Evolutionary conservation across 2,797 vertebrate species (phyloP), one percentile per base, ranked within the genome.

Genomic region (Enteromius afrohamiltoni): DNA sequence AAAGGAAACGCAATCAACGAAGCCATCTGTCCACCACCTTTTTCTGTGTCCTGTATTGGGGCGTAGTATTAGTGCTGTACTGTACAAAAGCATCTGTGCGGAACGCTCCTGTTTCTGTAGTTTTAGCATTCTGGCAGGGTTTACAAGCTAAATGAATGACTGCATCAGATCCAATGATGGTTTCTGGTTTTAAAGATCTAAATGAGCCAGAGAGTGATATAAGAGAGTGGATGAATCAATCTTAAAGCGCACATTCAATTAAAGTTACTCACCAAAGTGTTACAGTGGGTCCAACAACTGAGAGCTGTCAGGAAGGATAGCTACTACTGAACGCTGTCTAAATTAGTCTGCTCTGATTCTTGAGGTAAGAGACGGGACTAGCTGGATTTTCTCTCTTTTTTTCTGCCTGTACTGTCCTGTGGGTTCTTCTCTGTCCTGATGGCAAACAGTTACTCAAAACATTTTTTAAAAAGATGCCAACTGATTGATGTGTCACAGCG

Each of bases 171-270:
- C 51, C 53, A 65, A 1, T 40, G 60, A 86, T 82, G 69, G 47
- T 51, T 47, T 47, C 69, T 60, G 70, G 47, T 81, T 79, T 70
- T 73, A 82, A 73, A 74, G 37, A 60, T 58, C 74, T 82, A 71
- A 84, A 79, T 77, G 77, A 81, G 80, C 80, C 21, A n/a, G 19
- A 34, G 16, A 77, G 70, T 42, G 70, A 68, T 79, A 31, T 79
- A 40, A 31, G 26, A 70, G 77, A 91, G 88, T 89, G 62, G 84
- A 90, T 91, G 65, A 83, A 86, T 86, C 67, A 77, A 73, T 83
- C 42, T 89, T 82, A 88, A 92, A 91, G 77, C 88, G 82, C 86
- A 80, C 62, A 87, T 91, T 86, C 91, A 93, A 92, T 93, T 91
- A 87, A 77, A 91, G 87, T 89, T 88, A 83, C 79, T 91, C 83